Base-by-base conservation (phyloP, 2,888 invertebrate genomes). In the Dolomedes plantarius region DNA sequence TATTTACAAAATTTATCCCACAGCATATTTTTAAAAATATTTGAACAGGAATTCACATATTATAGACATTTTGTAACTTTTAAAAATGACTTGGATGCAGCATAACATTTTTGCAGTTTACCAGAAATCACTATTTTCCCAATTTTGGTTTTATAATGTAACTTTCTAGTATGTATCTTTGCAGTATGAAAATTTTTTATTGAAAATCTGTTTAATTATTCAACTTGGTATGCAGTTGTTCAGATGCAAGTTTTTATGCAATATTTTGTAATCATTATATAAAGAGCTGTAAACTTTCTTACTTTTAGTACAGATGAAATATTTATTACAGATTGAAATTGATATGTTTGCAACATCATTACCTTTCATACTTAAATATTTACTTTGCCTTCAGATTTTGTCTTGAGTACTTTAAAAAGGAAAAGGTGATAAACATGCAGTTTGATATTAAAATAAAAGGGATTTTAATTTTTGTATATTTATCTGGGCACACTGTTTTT, bases 81-180 rank as follows among this genome's bases (percentile, higher is more conserved):
- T 56, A 11, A 0, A 13, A 23, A 56, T 56, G 56, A 56, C 56
- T 56, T 56, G 56, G 56, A 56, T 56, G 56, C 56, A 56, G 56
- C 23, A 56, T 56, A 56, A 56, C 23, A 56, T 6, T 23, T 56
- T 56, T 56, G 56, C 56, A 56, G 56, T 56, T 56, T 56, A 56
- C 1, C 56, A 56, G 56, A 23, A 56, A 23, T 56, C 23, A 56
- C 56, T 56, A 56, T 56, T 56, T 56, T 56, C 11, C 23, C 23
- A 56, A 23, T 56, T 56, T 56, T 56, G 23, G 23, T 56, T 56
- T 56, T 56, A 56, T 56, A 56, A 23, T 56, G 56, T 46, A 46
- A 56, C 19, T 56, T 23, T 56, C 23, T 56, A 56, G 3, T 6
- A 0, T 23, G 2, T 23, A 5, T 23, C 23, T 56, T 23, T 56